Base-by-base conservation (phyloP, 2,888 invertebrate species). In the Amphipyra berbera region DNA sequence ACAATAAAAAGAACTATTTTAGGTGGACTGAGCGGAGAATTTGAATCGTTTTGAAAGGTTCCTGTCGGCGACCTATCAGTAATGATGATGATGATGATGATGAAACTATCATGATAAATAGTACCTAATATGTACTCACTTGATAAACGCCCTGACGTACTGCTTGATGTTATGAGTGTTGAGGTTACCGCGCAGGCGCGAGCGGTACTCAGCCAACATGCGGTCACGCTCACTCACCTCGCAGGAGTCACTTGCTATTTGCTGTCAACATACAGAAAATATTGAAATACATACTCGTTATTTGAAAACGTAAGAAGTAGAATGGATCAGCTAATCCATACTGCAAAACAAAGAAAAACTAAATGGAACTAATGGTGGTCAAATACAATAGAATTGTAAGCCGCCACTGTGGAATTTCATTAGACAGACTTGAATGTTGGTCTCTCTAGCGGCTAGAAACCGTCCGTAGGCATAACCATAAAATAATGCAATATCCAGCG, bases 111-210 rank as follows among this genome's bases (percentile, higher is more conserved):
- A 30, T 9, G 8, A 46, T 21, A 0, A 21, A 42, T 14, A n/a
- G n/a, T n/a, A n/a, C n/a, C n/a, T n/a, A 10, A n/a, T 2, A 42
- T 27, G 0, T 5, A 95, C 96, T 96, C 88, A 98, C 98, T 96
- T 97, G 90, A 98, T 96, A 90, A 97, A 98, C 47, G 97, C 96
- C 86, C 97, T 96, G 53, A 98, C 97, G 88, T 97, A 98, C 79
- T 96, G 96, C 90, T 97, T 97, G 85, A 98, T 96, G 91, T 98
- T 98, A 88, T 96, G 97, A 52, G 97, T 96, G 91, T 98, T 98
- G 78, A 98, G 96, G 74, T 96, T 96, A 1, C 96, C 95, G 73
- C 97, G 96, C 77, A 98, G 95, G 49, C 97, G 96, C 68, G 97
- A 96, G 76, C 97, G 96, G 91, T 97, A 98, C 84, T 97, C 97